Evolutionary conservation across 2,113 vertebrate species (phyloP), one percentile per base, ranked within the genome.

Genomic region (Grammomys dolichurus): DNA sequence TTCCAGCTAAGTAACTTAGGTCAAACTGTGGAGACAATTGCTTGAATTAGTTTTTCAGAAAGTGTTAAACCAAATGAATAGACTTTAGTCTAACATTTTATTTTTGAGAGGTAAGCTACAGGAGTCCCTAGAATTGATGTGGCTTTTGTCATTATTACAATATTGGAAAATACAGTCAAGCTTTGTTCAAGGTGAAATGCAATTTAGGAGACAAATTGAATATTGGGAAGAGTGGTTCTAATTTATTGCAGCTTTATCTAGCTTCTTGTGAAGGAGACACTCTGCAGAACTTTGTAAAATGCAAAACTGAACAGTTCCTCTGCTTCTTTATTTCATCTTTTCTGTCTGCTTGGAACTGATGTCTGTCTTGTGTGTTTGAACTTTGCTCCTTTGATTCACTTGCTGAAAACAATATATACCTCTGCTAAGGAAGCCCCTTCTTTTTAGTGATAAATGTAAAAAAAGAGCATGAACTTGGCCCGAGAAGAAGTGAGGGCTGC

Each of bases 221-320:
- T 95, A 95, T 73, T 94, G 75, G 80, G 75, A 93, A 92, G 33
- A 89, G 58, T 80, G 31, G 22, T 63, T 96, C 43, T 81, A 92
- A 97, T 81, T 95, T 93, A 97, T 91, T 90, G 80, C 14, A 58
- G 24, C 5, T 91, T 97, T 92, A 69, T 81, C 48, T 92, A 91
- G 19, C 24, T 93, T 40, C 36, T 92, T 81, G 5, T 51, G 67
- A 91, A 92, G 81, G 4, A 81, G 5, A 26, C 88, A 92, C 81
- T 78, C 67, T 56, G 46, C 87, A 48, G 82, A 81, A 31, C 51
- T 94, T 90, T 87, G 31, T 96, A 67, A 96, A 97, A 65, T 87
- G 65, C 7, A 76, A 90, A 97, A 73, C 14, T 84, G 33, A 94
- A 76, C 40, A 10, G 69, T 96, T 93, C 95, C 13, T 90, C 48